phyloP scores from a whole-genome alignment of 2,888 invertebrate genomes.

The Ditula angustiorana region DNA sequence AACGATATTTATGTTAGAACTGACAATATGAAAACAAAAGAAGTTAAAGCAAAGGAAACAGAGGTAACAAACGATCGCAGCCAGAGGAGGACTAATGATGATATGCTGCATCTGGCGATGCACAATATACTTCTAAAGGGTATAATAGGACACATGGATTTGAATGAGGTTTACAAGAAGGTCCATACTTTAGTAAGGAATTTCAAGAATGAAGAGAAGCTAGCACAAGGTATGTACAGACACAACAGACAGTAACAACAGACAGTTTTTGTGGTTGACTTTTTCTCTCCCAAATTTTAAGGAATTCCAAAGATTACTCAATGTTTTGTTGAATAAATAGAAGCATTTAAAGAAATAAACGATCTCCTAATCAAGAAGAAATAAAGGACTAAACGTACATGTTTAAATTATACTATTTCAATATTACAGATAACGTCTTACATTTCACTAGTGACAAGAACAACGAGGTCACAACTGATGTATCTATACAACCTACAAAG shows the following conservation, averaged over 20 bases:
- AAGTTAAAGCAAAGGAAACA: constrained; percentile 17
- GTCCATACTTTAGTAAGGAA: constrained; percentile 49
- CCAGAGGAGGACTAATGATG: constrained; percentile 41
- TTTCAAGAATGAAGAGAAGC: constrained; percentile 36
- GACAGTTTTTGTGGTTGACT: too few relatives aligned
- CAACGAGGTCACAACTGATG: background rate
- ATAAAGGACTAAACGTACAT: too few relatives aligned
- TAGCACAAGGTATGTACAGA: constrained; percentile 33
- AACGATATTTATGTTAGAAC: constrained; percentile 11
- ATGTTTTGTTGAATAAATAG: too few relatives aligned
- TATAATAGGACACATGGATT: constrained; percentile 63
- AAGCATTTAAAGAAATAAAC: too few relatives aligned
- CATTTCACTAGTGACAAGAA: constrained; percentile 10
- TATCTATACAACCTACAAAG: background rate
- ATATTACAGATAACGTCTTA: background rate
- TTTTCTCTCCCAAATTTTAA: too few relatives aligned
- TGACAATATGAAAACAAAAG: constrained; percentile 18
- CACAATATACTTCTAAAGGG: constrained; percentile 68
- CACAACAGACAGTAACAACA: too few relatives aligned
- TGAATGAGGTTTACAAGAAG: constrained; percentile 59
- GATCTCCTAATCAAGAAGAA: too few relatives aligned
- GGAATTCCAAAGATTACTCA: too few relatives aligned
- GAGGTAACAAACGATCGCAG: constrained; percentile 29
- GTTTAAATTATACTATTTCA: background rate
- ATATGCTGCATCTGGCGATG: constrained; percentile 64